These are phyloP conservation scores for Sternotherus odoratus DNA, from an alignment of 2,797 vertebrate genomes.

Conservation along the genomic window DNA sequence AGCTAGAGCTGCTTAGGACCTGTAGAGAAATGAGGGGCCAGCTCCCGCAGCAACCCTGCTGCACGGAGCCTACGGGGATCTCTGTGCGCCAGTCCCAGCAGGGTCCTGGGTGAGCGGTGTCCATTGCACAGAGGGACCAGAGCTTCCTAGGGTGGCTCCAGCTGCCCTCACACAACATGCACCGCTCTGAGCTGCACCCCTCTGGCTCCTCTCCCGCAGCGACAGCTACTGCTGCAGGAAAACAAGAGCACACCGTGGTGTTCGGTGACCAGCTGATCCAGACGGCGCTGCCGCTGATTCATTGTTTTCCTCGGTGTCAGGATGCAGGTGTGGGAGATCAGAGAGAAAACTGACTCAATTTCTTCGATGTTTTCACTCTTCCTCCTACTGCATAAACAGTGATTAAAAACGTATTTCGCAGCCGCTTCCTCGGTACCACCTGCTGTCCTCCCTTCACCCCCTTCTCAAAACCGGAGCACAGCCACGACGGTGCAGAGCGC, in stretches of 20 bases:
- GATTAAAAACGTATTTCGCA: background rate
- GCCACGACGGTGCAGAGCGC: background rate
- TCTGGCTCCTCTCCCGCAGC: rapidly evolving
- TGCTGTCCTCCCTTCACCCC: background rate
- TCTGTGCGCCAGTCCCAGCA: background rate
- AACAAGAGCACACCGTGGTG: background rate
- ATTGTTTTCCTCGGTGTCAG: background rate
- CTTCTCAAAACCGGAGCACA: background rate
- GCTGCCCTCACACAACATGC: rapidly evolving
- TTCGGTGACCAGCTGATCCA: background rate
- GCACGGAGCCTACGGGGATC: background rate
- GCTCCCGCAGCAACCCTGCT: no score
- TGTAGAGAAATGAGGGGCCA: background rate
- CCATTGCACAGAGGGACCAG: background rate
- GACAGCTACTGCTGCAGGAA: background rate
- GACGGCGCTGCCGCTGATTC: background rate
- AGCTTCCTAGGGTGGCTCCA: background rate
- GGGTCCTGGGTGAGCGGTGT: no score
- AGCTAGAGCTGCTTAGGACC: background rate
- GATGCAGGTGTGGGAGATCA: background rate
- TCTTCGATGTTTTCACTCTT: background rate
- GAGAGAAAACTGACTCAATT: background rate
- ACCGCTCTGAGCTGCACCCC: background rate
- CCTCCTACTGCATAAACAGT: background rate
- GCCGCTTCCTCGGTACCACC: background rate